Evolutionary conservation across 2,797 vertebrate species (phyloP).

Genomic region (Champsocephalus gunnari): DNA sequence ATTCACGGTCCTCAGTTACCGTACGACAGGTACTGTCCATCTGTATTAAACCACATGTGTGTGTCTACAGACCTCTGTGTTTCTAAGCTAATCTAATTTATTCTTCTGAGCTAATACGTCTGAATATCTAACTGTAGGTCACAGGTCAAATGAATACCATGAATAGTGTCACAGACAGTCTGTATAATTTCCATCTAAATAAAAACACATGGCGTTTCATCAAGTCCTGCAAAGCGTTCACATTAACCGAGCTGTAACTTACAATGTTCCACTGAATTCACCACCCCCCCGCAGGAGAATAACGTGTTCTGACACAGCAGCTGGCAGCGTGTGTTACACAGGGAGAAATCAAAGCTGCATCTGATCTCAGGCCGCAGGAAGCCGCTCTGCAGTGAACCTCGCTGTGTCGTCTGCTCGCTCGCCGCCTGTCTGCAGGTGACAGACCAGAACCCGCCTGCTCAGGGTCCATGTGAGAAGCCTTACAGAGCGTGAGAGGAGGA

Average conservation of each 20-base stretch:
- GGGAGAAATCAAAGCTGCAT: slow-evolving; percentile 57
- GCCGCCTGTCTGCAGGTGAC: slow-evolving; percentile 65
- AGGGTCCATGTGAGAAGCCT: slow-evolving; percentile 71
- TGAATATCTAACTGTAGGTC: not conserved
- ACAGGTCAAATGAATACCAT: not conserved
- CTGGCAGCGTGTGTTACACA: slow-evolving; percentile 48
- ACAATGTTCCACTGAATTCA: slow-evolving; percentile 56
- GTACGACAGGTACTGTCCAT: not conserved
- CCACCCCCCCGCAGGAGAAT: slow-evolving; percentile 41
- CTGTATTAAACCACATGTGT: not conserved
- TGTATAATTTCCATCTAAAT: slow-evolving; percentile 35
- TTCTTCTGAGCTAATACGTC: slow-evolving; percentile 5
- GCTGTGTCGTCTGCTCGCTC: slow-evolving; percentile 53
- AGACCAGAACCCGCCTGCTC: slow-evolving; percentile 63
- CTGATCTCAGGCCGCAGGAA: slow-evolving; percentile 69
- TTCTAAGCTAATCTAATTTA: slow-evolving; percentile 1
- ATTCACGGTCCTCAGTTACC: not conserved
- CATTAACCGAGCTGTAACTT: slow-evolving; percentile 50
- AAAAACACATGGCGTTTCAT: slow-evolving; percentile 51
- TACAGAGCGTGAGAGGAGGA: slow-evolving; percentile 63
- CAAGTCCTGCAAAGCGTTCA: slow-evolving; percentile 22
- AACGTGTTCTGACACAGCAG: slow-evolving; percentile 54
- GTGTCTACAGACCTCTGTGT: not conserved
- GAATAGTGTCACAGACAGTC: slow-evolving; percentile 5
- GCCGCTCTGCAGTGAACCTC: slow-evolving; percentile 76